phyloP scores from a whole-genome alignment of 2,797 vertebrate genomes.

The Sebastes aleutianus region DNA sequence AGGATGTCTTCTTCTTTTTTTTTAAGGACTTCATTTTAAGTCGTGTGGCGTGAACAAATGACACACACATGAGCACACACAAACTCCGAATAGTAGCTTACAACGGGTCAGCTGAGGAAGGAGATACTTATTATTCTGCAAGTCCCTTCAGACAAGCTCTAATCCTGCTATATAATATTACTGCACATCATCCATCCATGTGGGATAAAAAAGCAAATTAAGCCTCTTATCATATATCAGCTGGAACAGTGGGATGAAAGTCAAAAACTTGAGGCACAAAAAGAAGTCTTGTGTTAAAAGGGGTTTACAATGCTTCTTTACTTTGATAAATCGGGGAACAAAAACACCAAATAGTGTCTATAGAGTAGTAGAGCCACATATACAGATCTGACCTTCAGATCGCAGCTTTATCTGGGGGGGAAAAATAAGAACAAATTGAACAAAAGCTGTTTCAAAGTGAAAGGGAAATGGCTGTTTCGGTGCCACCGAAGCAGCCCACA shows the following conservation, averaged over 20 bases:
- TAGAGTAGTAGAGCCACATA: neutral
- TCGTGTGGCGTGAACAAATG: slow-evolving; percentile 10
- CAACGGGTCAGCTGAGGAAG: neutral
- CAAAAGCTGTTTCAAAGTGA: slow-evolving; percentile 21
- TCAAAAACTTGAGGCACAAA: neutral
- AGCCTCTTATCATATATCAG: neutral
- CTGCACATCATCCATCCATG: neutral
- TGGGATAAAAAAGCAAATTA: neutral
- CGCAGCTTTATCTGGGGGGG: neutral
- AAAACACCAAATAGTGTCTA: neutral
- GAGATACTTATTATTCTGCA: neutral
- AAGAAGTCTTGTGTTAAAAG: neutral
- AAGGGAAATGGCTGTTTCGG: slow-evolving; percentile 7
- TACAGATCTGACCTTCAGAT: slow-evolving; percentile 4
- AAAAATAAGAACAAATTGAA: slow-evolving; percentile 3
- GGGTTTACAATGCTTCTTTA: neutral
- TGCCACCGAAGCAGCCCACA: neutral
- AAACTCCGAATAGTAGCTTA: neutral
- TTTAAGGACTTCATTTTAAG: slow-evolving; percentile 21
- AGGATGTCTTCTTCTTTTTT: slow-evolving; percentile 55
- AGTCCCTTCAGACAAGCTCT: neutral
- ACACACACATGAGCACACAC: neutral
- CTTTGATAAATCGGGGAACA: neutral
- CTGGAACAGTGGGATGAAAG: neutral
- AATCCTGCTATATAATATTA: neutral